Evolutionary conservation across 2,113 vertebrate species (phyloP), one percentile per base, ranked within the genome.

Genomic region (Elanoides forficatus): DNA sequence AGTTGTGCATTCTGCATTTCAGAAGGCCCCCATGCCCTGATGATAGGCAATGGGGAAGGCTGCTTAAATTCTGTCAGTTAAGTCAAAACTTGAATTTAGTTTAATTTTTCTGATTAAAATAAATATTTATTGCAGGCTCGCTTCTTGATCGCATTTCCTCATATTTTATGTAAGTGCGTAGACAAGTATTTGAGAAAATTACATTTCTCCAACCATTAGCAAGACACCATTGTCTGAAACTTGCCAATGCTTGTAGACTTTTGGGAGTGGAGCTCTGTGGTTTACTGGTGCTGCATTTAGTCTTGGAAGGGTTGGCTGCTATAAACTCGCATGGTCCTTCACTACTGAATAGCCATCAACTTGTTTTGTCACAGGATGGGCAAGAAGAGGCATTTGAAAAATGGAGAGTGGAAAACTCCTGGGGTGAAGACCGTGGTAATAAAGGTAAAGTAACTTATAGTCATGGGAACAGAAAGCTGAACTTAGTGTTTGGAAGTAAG

Each of bases 371-470:
- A 78, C 96, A 99, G 99, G 98, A 98, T 58, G 98, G 95, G 47
- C 98, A 99, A 90, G 98, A 99, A 34, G 98, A 97, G 13, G 52
- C 80, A n/a, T 99, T 97, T 80, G 97, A 98, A 86, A 99, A 99
- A 81, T 99, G 99, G 99, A 98, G 99, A 97, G 99, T 99, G 95
- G 99, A 99, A 95, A 99, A 99, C 97, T 99, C 99, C 21, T 99
- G 99, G 99, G 99, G 99, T 27, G 99, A 99, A 93, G 99, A 99
- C 92, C 99, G 99, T 90, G 99, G 99, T 81, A 99, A 99, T 97
- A 99, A 99, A 99, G 99, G 99, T 99, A 98, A 95, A 79, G 40
- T 56, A 78, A 65, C 21, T 68, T 48, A 18, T 6, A 53, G 36
- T 36, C 17, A 16, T 4, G 11, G n/a, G 67, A 62, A 15, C 32